A percentile compares a stretch with the other conserved stretches of the same genome.
These are phyloP conservation scores for Polietes domitor DNA, from an alignment of 2,888 invertebrate genomes.

Conservation along the genomic window DNA sequence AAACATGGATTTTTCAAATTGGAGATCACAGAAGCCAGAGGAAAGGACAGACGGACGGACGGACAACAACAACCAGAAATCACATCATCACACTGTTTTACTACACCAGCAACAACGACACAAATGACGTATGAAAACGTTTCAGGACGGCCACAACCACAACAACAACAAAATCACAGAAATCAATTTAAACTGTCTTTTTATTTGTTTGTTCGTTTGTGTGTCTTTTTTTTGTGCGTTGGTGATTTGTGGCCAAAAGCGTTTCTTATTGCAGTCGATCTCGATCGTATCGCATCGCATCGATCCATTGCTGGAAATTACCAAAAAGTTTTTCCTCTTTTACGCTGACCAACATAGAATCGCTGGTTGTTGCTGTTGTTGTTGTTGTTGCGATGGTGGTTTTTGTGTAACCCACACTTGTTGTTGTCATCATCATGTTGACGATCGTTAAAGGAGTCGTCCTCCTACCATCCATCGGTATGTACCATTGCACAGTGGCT, in stretches of 20 bases:
- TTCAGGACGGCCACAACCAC: neutral
- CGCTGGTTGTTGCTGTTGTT: slow-evolving; percentile 1
- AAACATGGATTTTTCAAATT: slow-evolving; percentile 68
- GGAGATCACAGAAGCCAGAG: slow-evolving; percentile 39
- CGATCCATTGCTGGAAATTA: slow-evolving; percentile 64
- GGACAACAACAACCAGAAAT: slow-evolving; percentile 49
- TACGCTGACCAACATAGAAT: slow-evolving; percentile 28
- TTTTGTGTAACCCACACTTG: slow-evolving; percentile 64
- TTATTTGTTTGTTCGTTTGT: slow-evolving; percentile 13
- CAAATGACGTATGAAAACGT: slow-evolving; percentile 39
- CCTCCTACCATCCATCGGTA: slow-evolving; percentile 26
- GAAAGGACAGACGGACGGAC: slow-evolving; percentile 10
- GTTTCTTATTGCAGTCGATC: slow-evolving; percentile 55
- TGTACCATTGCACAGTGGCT: slow-evolving; percentile 2
- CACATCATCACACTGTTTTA: slow-evolving; percentile 68
- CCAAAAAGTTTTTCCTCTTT: slow-evolving; percentile 62
- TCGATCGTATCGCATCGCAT: slow-evolving; percentile 4
- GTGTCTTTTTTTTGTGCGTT: slow-evolving; percentile 5
- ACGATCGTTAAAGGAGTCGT: slow-evolving; percentile 17
- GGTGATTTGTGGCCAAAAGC: slow-evolving; percentile 51
- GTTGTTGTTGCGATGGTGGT: neutral
- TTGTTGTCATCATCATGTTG: slow-evolving; percentile 54
- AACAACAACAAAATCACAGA: slow-evolving; percentile 48
- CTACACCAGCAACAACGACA: slow-evolving; percentile 54
- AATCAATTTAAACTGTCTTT: slow-evolving; percentile 65